These are phyloP conservation scores for Crotalus helleri DNA, from an alignment of 2,113 vertebrate species.

Conservation along the genomic window DNA sequence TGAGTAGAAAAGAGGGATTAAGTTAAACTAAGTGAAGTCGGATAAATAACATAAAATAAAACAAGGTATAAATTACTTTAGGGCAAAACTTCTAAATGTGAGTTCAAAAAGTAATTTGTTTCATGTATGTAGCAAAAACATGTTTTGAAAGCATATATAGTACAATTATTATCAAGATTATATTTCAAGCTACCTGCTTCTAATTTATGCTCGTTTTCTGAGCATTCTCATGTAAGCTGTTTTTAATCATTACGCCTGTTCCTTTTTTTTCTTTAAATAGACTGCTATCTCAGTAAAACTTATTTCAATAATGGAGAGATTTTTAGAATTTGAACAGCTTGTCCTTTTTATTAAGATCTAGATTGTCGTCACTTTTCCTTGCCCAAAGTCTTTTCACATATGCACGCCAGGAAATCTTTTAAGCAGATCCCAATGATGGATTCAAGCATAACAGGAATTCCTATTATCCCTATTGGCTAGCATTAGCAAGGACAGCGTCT, in stretches of 20 bases:
- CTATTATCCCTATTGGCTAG: not conserved
- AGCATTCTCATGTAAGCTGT: not conserved
- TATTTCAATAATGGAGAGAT: not conserved
- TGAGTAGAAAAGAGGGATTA: not conserved
- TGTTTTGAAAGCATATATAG: not conserved
- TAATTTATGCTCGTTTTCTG: not conserved
- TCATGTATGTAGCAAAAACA: not conserved
- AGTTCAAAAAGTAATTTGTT: not conserved
- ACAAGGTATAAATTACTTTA: not conserved
- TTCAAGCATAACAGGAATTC: not conserved
- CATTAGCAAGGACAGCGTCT: not conserved
- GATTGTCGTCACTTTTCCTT: not conserved
- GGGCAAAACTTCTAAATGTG: not conserved
- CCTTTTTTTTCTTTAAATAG: not conserved
- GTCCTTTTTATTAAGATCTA: not conserved
- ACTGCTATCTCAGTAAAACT: not conserved
- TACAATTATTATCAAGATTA: not conserved
- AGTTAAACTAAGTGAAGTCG: not conserved
- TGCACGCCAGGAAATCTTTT: not conserved
- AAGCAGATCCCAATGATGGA: not conserved
- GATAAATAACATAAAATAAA: not conserved
- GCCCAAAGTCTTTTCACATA: not conserved
- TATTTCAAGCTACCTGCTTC: not conserved
- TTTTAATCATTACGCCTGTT: not conserved
- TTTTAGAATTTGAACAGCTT: not conserved